Conservation (phyloP, 2,888 invertebrate genomes). For the Rhyacophila evoluta region DNA sequence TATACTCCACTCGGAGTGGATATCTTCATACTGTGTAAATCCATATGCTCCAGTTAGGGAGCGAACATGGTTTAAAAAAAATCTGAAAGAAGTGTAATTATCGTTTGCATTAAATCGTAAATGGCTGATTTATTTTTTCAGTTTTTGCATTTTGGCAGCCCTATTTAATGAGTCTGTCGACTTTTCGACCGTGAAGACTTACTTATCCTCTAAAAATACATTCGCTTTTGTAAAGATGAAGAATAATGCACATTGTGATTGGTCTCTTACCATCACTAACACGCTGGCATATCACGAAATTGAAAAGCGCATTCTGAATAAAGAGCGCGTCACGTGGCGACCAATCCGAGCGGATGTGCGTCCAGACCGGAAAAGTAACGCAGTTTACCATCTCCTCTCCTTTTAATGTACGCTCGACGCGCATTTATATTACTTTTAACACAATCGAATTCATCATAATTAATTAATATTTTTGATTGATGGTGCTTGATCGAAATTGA, state of each 20-base stretch:
- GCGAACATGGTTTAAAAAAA: too few species aligned
- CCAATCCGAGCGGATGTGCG: background rate
- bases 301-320: background rate
- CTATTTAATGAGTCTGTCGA: background rate
- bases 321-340: background rate
- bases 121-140: too few species aligned
- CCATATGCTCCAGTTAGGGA: too few species aligned
- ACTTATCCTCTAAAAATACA: background rate
- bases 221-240: background rate
- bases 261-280: too few species aligned
- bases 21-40: too few species aligned
- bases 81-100: too few species aligned
- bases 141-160: background rate
- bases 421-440: background rate
- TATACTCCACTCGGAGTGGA: too few species aligned
- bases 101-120: background rate
- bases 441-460: too few species aligned
- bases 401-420: background rate
- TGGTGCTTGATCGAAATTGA: too few species aligned
- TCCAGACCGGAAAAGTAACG: background rate
- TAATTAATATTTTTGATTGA: too few species aligned
- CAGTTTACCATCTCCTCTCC: background rate
- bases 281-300: background rate
- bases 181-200: background rate
- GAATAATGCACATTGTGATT: background rate